Base-by-base conservation (phyloP, 2,113 vertebrate genomes). In the Anolis sagrei region DNA sequence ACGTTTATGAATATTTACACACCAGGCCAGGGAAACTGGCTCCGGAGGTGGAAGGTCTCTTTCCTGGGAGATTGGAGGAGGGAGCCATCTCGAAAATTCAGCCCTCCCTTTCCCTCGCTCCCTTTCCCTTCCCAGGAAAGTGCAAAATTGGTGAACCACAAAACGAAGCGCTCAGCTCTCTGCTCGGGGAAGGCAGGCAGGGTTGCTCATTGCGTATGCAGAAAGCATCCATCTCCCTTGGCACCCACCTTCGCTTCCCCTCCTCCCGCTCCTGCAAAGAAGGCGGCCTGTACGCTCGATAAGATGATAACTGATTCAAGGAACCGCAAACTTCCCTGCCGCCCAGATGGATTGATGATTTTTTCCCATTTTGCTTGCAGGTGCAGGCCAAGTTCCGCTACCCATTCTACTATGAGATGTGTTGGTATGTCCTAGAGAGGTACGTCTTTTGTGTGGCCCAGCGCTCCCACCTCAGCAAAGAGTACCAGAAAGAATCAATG, bases 361-460 rank as follows among this genome's bases (percentile, higher is more conserved):
- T 73, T 27, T 9, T 29, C 86, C 39, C 32, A 1, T 91, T 89
- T 84, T 92, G 84, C 89, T 95, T 95, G 34, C 94, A 99, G 98
- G 98, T 99, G 91, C 96, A 98, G 79, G 97, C 98, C 94, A 99
- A 99, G 90, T 99, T 99, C 93, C 98, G 98, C 2, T 99, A 99
- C 95, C 98, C 98, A 54, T 99, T 99, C 96, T 99, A 98, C 97
- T 98, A 98, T 95, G 98, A 99, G 94, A 99, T 99, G 93, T 98
- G 98, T 96, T 99, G 98, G 98, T 99, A 99, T 95, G 98, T 99
- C 91, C 93, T 99, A 96, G 98, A 99, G 96, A 96, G 98, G 95
- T 99, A 99, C 51, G 95, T 98, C 90, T 97, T 97, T 96, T 98
- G 97, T 91, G 96, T 99, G 95, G 99, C 98, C 92, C 98, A 97